Base-by-base conservation (phyloP, 2,888 invertebrate genomes). In the Gibbula magus region DNA sequence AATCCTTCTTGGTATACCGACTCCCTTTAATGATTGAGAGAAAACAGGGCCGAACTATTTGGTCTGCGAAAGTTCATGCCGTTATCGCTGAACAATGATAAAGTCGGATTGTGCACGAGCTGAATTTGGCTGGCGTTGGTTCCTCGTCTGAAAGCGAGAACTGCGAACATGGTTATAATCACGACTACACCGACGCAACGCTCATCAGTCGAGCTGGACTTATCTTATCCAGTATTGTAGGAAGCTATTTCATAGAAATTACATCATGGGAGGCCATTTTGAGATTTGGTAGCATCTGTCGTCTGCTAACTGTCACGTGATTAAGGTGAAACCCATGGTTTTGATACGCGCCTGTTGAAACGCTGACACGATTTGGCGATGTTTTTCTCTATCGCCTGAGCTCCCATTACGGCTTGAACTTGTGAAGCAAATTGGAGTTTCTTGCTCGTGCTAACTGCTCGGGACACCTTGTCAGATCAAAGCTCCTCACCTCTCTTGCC, bases 301-400 rank as follows among this genome's bases (percentile, higher is more conserved):
- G 70, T 70, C 70, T 70, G 70, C 70, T 70, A n/a, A 35, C 35
- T 70, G 70, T 70, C 70, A 70, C 70, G 70, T 70, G 70, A 25
- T 70, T 70, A 25, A 70, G 20, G 35, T 70, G 20, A 29, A 70
- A 25, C 18, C n/a, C 35, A 35, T n/a, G 35, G 70, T 70, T 70
- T 70, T 70, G 70, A 70, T 70, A 70, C 70, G 39, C 70, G 70
- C 35, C 70, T 70, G 70, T 70, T 70, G 70, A 70, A 70, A 70
- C 39, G 70, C 70, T 70, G 70, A 70, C 70, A 70, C 16, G 70
- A 70, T 35, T 70, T 70, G 70, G 35, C 70, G 18, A 39, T 70
- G 70, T 70, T 70, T 70, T 70, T 32, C 35, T 18, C 70, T 70
- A 70, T 70, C 70, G 29, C 18, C 18, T 32, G 35, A 70, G 70